phyloP scores from a whole-genome alignment of 1,140 invertebrate genomes.

The Drosophila lini region DNA sequence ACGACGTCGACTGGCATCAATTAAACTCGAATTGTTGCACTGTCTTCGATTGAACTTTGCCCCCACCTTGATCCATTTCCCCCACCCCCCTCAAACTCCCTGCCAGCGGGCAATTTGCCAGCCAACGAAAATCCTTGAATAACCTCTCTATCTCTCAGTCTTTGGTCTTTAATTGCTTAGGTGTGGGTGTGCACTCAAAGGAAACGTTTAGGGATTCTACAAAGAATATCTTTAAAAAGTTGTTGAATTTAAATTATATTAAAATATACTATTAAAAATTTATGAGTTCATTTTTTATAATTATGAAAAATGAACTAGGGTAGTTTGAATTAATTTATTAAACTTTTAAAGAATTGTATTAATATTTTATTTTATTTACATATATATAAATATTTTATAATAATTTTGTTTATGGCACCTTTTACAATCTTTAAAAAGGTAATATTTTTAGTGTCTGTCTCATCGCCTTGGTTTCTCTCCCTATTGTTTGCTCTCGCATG shows the following conservation, averaged over 20 bases:
- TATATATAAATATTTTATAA: neutral
- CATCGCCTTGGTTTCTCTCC: conserved; percentile 11
- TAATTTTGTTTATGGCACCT: neutral
- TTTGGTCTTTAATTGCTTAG: conserved; percentile 40
- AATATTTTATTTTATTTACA: neutral
- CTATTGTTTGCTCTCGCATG: conserved; percentile 13
- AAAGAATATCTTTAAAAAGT: neutral
- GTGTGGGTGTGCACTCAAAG: conserved; percentile 18
- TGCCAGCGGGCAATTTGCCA: conserved; percentile 36
- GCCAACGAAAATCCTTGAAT: conserved; percentile 28
- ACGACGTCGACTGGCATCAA: conserved; percentile 67
- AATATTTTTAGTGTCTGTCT: neutral
- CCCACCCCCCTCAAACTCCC: neutral
- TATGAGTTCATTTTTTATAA: neutral
- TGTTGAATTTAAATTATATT: neutral
- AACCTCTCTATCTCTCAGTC: conserved; percentile 7
- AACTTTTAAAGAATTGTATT: too few relatives aligned
- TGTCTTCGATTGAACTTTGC: conserved; percentile 64
- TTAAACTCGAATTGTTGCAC: conserved; percentile 76
- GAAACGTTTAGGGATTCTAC: neutral
- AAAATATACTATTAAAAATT: neutral
- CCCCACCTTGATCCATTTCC: neutral
- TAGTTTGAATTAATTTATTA: neutral
- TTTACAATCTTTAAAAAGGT: neutral
- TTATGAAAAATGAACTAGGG: neutral